Conservation (phyloP, 2,113 vertebrate genomes). For the Alligator sinensis region DNA sequence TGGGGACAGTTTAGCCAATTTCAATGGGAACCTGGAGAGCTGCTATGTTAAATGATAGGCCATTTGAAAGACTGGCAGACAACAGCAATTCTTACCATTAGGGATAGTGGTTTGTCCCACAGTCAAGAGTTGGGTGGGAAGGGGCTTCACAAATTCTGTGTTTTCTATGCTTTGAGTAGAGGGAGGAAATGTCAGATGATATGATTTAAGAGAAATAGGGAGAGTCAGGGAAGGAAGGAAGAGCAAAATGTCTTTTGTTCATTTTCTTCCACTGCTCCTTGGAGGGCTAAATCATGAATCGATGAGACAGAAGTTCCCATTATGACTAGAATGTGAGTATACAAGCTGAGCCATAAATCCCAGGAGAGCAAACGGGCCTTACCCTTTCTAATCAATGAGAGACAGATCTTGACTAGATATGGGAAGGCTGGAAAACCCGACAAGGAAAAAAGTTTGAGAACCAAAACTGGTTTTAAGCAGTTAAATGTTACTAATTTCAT, state of each 20-base stretch:
- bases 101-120: neutral
- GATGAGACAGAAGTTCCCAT: neutral
- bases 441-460: neutral
- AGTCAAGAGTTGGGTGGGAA: neutral
- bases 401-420: neutral
- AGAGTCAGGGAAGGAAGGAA: fast-evolving
- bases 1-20: neutral
- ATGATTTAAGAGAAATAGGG: neutral
- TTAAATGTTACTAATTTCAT: neutral
- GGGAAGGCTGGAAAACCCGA: neutral
- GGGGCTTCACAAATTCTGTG: neutral
- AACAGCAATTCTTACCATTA: neutral
- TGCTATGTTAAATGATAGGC: neutral
- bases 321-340: neutral
- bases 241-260: neutral
- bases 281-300: neutral
- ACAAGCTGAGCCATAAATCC: too few species aligned
- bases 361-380: neutral
- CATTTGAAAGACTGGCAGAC: neutral
- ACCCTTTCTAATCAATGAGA: neutral
- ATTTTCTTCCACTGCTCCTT: neutral
- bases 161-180: neutral
- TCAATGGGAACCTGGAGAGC: neutral
- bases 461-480: neutral
- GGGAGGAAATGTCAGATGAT: neutral